Evolutionary conservation across 30 jellyfish, hydroid and myxozoan species (phyloP).

Genomic region (Mastigias papua): DNA sequence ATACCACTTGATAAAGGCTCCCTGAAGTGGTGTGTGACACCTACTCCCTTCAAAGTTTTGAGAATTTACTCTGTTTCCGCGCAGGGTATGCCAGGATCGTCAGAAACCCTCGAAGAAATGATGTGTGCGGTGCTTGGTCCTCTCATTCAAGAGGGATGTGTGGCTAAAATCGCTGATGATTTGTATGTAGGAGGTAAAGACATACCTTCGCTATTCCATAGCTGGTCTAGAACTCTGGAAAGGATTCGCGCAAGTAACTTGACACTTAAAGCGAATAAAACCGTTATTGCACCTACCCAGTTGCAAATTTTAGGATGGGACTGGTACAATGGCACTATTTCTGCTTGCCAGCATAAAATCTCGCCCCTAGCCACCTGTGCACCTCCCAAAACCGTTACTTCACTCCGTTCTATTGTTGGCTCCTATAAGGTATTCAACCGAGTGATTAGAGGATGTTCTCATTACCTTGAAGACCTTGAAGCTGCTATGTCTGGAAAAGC

Average conservation of each 20-base stretch:
- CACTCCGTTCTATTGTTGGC: conserved; percentile 58
- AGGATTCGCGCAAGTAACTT: conserved; percentile 22
- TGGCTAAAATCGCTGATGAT: conserved; percentile 72
- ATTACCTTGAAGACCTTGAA: conserved; percentile 26
- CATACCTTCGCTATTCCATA: background rate
- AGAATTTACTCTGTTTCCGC: conserved; percentile 59
- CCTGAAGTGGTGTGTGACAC: conserved; percentile 69
- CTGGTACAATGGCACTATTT: conserved; percentile 65
- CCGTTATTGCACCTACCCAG: conserved; percentile 63
- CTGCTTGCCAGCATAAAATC: conserved; percentile 42
- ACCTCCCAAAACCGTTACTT: conserved; percentile 56
- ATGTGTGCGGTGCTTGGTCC: conserved; percentile 68
- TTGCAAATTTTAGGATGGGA: conserved; percentile 74
- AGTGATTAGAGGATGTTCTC: conserved; percentile 29
- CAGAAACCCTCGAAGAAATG: conserved; percentile 72
- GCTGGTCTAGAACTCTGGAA: conserved; percentile 28
- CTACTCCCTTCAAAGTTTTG: conserved; percentile 75
- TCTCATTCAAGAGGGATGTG: conserved; percentile 46
- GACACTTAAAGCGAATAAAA: conserved; percentile 29
- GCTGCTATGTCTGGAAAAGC: conserved; percentile 24
- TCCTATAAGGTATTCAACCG: conserved; percentile 65
- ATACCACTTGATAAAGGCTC: conserved; percentile 68
- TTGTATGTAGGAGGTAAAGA: conserved; percentile 60
- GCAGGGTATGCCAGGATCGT: conserved; percentile 85
- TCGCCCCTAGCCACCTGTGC: conserved; percentile 54